phyloP scores from a whole-genome alignment of 2,113 vertebrate species.

The Cottus gobio region DNA sequence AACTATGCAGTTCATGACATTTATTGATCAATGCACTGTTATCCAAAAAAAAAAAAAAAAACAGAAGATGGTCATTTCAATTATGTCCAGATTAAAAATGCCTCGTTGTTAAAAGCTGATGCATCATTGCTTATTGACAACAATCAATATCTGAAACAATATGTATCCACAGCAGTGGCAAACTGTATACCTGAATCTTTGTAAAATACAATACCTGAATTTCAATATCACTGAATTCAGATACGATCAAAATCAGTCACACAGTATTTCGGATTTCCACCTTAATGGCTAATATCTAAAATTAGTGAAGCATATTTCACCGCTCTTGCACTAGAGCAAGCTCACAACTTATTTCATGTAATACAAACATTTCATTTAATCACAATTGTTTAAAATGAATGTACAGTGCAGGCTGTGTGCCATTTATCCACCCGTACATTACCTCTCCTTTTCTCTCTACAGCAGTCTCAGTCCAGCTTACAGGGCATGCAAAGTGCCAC shows the following conservation, averaged over 20 bases:
- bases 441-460: conserved; percentile 2
- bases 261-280: conserved; percentile 31
- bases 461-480: conserved; percentile 47
- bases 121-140: conserved; percentile 26
- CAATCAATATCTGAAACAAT: conserved; percentile 30
- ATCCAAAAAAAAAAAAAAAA: conserved; percentile 4
- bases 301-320: conserved; percentile 38
- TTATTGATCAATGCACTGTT: conserved; percentile 53
- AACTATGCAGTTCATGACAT: conserved; percentile 68
- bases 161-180: conserved; percentile 16
- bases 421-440: conserved; percentile 20
- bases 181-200: conserved; percentile 52
- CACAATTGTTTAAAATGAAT: conserved; percentile 60
- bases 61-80: conserved; percentile 8
- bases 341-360: conserved; percentile 22
- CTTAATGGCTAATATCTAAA: conserved; percentile 47
- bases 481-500: conserved; percentile 51
- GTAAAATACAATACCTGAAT: conserved; percentile 66
- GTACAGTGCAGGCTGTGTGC: conserved; percentile 61
- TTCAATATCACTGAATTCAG: conserved; percentile 63
- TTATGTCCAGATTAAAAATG: conserved; percentile 28
- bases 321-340: conserved; percentile 25
- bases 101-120: conserved; percentile 32
- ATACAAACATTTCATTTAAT: conserved; percentile 66
- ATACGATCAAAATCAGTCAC: conserved; percentile 46